phyloP scores from a whole-genome alignment of 2,888 invertebrate species.

The Limnephilus rhombicus region DNA sequence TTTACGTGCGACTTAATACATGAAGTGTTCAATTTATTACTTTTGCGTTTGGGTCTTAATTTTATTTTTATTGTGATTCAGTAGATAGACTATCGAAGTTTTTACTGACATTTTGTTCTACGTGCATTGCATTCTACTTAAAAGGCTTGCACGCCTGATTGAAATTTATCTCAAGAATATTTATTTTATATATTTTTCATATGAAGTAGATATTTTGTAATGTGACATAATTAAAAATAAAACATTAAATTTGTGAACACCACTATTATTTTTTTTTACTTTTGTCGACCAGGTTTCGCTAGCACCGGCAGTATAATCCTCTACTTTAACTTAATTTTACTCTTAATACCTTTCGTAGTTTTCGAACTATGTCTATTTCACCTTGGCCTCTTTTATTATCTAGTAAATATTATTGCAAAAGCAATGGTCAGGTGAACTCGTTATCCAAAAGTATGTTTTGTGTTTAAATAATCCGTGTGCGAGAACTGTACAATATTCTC shows the following conservation, averaged over 20 bases:
- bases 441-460: neutral
- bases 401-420: neutral
- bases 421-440: neutral
- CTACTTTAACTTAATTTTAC: too few relatives aligned
- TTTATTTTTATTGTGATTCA: neutral
- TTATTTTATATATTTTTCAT: neutral
- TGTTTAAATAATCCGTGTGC: neutral
- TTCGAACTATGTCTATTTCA: neutral
- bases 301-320: too few relatives aligned
- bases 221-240: too few relatives aligned
- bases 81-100: neutral
- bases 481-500: neutral
- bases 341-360: neutral
- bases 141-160: neutral
- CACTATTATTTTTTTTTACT: too few relatives aligned
- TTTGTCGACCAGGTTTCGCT: too few relatives aligned
- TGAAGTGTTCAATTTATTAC: neutral
- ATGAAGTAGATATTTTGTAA: too few relatives aligned
- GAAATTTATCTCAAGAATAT: neutral
- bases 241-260: too few relatives aligned
- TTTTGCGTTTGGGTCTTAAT: neutral
- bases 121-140: neutral
- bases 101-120: neutral
- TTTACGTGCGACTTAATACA: neutral
- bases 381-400: neutral